Evolutionary conservation across 2,888 invertebrate genomes (phyloP), one percentile per base, ranked within the genome.

Genomic region (Volucella bombylans): DNA sequence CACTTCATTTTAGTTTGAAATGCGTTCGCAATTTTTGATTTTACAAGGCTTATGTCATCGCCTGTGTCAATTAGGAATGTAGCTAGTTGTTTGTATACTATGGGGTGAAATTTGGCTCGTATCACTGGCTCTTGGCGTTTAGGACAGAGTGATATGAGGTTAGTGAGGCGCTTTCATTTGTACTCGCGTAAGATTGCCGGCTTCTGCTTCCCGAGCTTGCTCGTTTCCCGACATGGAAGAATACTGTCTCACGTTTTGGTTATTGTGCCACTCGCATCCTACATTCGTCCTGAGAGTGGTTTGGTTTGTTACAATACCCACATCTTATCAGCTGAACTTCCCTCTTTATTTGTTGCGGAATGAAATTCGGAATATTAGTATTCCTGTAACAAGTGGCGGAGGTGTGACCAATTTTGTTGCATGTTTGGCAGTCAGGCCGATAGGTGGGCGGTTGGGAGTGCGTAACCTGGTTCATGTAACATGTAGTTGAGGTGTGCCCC

Each of bases 21-120:
- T n/a, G n/a, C n/a, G n/a, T n/a, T n/a, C n/a, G n/a, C n/a, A n/a
- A n/a, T n/a, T n/a, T n/a, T n/a, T n/a, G n/a, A n/a, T n/a, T n/a
- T n/a, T n/a, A n/a, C n/a, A n/a, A n/a, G n/a, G n/a, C n/a, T n/a
- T n/a, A n/a, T n/a, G n/a, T n/a, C n/a, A n/a, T 52, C 65, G 8
- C 65, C 18, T 41, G 65, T 52, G 9, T 67, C 52, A n/a, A 54
- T 67, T 14, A 67, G n/a, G 15, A 50, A 49, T n/a, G 38, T 65
- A 3, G 38, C 11, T 18, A n/a, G 9, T 14, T 15, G 2, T 39
- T 50, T 64, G 8, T 38, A 12, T 4, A 31, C 11, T 38, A 50
- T 15, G 49, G 18, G 50, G 9, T 50, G 14, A 14, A 65, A 50
- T 38, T 11, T 39, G 12, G 50, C 50, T 15, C 14, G 50, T 64